Evolutionary conservation across 2,113 vertebrate species (phyloP).

Genomic region (Scartelaos histophorus): DNA sequence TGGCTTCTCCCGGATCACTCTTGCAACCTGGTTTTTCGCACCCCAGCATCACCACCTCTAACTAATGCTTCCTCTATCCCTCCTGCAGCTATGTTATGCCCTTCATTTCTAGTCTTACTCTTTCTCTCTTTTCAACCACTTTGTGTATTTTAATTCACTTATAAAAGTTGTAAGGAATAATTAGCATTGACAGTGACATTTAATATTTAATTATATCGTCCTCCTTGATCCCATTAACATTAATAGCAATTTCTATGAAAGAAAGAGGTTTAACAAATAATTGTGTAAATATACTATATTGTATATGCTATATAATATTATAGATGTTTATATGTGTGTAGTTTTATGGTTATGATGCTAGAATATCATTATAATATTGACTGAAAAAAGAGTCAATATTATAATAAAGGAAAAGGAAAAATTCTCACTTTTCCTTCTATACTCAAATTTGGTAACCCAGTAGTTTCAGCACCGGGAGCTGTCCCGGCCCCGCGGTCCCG

Average conservation of each 20-base stretch:
- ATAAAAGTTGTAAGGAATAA: not conserved
- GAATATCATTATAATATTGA: not conserved
- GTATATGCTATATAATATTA: too few relatives aligned
- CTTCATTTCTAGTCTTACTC: conserved; percentile 9
- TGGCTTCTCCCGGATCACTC: conserved; percentile 30
- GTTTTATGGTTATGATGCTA: not conserved
- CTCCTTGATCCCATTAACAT: too few relatives aligned
- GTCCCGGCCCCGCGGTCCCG: too few relatives aligned
- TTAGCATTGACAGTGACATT: not conserved
- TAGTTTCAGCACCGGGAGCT: conserved; percentile 85
- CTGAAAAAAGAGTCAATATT: too few relatives aligned
- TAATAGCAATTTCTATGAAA: too few relatives aligned
- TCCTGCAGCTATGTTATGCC: conserved; percentile 15
- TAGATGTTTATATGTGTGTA: too few relatives aligned
- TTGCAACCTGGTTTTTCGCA: conserved; percentile 25
- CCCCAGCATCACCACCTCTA: conserved; percentile 35
- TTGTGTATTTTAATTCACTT: not conserved
- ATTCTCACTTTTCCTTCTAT: not conserved
- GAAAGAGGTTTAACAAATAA: too few relatives aligned
- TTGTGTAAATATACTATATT: too few relatives aligned
- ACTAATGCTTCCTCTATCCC: conserved; percentile 26
- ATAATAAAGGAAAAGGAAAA: too few relatives aligned
- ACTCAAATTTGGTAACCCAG: not conserved
- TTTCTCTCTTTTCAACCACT: conserved; percentile 1
- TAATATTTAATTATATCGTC: too few relatives aligned